Conservation (phyloP, 2,888 invertebrate species). For the Drosophila monieri region DNA sequence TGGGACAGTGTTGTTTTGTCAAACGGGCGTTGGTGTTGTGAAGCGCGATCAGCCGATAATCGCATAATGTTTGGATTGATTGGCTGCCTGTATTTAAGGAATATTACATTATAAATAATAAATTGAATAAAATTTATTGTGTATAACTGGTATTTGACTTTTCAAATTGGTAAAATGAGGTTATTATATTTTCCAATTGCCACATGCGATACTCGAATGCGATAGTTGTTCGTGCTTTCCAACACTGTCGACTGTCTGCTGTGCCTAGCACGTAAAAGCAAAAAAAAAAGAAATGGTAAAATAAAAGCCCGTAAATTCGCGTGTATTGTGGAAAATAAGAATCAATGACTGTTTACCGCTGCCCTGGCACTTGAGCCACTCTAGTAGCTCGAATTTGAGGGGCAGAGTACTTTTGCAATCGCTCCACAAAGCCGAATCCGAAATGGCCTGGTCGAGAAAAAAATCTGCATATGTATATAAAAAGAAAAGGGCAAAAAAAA, state of each 20-base stretch:
- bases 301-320: constrained; percentile 17
- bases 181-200: constrained; percentile 10
- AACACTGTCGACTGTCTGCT: constrained; percentile 41
- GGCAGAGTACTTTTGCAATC: not conserved
- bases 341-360: not conserved
- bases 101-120: too few species aligned
- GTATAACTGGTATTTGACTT: not conserved
- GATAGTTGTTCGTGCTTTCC: constrained; percentile 18
- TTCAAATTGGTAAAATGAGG: constrained; percentile 1
- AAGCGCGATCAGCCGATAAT: constrained; percentile 22
- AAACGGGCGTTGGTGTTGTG: constrained; percentile 40
- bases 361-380: not conserved
- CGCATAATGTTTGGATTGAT: constrained; percentile 23
- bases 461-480: constrained; percentile 23
- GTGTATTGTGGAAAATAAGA: constrained; percentile 7
- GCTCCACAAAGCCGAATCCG: constrained; percentile 3
- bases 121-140: not conserved
- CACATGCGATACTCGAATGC: constrained; percentile 32
- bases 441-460: constrained; percentile 15
- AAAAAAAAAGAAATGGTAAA: constrained; percentile 44
- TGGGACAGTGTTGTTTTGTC: constrained; percentile 63
- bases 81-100: not conserved
- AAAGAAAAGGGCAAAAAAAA: constrained; percentile 22
- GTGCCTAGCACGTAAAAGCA: constrained; percentile 40
- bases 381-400: not conserved